A percentile compares a stretch with the other conserved stretches of the same genome.
Evolutionary conservation across 1,140 invertebrate species (phyloP).

Genomic region (Forficula auricularia): DNA sequence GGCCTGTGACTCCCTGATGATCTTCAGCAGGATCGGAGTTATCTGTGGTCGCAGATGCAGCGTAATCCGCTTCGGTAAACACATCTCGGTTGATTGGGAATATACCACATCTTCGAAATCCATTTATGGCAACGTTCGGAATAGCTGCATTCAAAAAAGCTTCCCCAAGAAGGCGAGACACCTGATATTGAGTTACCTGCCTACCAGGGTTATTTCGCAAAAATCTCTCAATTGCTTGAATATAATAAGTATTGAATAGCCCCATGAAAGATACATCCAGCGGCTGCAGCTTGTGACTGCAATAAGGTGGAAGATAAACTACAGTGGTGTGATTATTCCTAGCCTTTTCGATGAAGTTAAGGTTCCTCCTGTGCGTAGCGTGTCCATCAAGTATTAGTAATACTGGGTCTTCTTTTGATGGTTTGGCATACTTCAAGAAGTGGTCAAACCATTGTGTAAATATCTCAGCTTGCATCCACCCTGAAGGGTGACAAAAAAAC

Average conservation of each 20-base stretch:
- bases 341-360: conserved; percentile 11
- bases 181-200: conserved; percentile 19
- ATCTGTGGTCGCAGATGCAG: background rate
- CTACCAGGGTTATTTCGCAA: conserved; percentile 19
- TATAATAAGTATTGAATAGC: conserved; percentile 18
- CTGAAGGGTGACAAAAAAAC: conserved; percentile 11
- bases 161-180: conserved; percentile 18
- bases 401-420: conserved; percentile 12
- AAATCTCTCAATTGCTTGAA: conserved; percentile 13
- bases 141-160: conserved; percentile 20
- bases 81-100: conserved; percentile 17
- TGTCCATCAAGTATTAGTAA: conserved; percentile 12
- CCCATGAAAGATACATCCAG: conserved; percentile 25
- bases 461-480: conserved; percentile 12
- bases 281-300: conserved; percentile 24
- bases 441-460: conserved; percentile 14
- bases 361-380: conserved; percentile 6
- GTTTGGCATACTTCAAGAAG: conserved; percentile 14
- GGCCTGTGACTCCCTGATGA: too few relatives aligned
- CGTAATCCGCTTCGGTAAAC: conserved; percentile 13
- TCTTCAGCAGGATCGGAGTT: background rate
- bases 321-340: conserved; percentile 15
- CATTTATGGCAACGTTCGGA: conserved; percentile 16
- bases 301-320: conserved; percentile 20
- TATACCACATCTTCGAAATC: conserved; percentile 18